Conservation (phyloP, 2,113 vertebrate species). For the Mionectes macconnelli region DNA sequence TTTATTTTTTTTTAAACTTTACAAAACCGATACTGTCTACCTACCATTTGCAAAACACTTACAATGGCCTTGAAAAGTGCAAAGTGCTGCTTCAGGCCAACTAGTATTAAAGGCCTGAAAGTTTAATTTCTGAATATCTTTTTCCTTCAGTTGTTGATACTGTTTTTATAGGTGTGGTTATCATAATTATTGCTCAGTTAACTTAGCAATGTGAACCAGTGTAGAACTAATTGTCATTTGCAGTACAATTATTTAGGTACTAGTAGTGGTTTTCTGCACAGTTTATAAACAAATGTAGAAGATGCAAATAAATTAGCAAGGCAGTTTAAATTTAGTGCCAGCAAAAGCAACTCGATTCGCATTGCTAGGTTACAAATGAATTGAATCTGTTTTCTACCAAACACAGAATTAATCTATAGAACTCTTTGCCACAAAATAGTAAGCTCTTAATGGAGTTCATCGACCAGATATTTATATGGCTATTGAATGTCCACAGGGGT, state of each 20-base stretch:
- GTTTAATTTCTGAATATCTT: neutral
- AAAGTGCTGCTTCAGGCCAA: neutral
- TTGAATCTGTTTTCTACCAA: neutral
- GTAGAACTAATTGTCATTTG: neutral
- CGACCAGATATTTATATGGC: neutral
- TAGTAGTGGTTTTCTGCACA: neutral
- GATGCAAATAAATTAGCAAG: neutral
- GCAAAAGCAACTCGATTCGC: neutral
- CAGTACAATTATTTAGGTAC: neutral
- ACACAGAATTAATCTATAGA: neutral
- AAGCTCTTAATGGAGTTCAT: neutral
- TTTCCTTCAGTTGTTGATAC: neutral
- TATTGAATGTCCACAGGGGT: neutral
- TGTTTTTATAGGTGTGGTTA: neutral
- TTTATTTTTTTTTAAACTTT: neutral
- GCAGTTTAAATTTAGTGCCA: neutral
- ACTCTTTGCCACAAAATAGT: neutral
- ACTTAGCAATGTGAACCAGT: neutral
- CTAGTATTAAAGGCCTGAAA: neutral
- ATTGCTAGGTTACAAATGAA: neutral
- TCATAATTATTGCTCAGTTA: neutral
- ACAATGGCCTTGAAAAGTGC: neutral
- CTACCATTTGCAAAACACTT: neutral
- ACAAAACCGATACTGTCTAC: neutral
- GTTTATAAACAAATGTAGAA: neutral